A percentile compares a stretch with the other conserved stretches of the same genome.
phyloP scores from a whole-genome alignment of 2,888 invertebrate genomes.

The Hanleya hanleyi region DNA sequence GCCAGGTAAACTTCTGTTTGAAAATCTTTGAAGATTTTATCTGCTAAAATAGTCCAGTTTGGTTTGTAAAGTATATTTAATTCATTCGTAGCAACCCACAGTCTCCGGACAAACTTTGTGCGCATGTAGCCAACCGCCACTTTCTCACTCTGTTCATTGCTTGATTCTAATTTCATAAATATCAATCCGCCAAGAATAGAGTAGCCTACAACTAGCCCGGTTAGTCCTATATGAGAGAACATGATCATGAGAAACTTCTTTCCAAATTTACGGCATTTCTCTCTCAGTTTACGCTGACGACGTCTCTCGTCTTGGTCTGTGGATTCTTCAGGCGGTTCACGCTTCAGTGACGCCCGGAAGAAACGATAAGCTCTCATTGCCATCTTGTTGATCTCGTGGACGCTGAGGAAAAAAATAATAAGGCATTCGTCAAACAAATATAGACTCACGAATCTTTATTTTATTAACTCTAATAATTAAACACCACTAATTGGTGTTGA shows the following conservation, averaged over 20 bases:
- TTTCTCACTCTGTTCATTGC: slow-evolving; percentile 50
- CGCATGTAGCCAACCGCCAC: slow-evolving; percentile 40
- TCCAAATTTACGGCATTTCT: slow-evolving; percentile 29
- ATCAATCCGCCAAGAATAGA: slow-evolving; percentile 93
- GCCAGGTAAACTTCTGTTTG: slow-evolving; percentile 86
- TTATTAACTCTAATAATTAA: too few species aligned
- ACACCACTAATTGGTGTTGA: too few species aligned
- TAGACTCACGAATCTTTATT: too few species aligned
- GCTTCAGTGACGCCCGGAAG: not conserved
- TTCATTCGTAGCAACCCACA: slow-evolving; percentile 92
- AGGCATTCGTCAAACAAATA: too few species aligned
- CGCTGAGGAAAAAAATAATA: too few species aligned
- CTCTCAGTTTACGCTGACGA: not conserved
- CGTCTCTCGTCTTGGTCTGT: not conserved
- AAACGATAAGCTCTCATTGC: slow-evolving; percentile 1
- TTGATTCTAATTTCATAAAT: slow-evolving; percentile 83
- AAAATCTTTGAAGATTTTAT: slow-evolving; percentile 85
- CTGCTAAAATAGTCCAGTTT: slow-evolving; percentile 91
- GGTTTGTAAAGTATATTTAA: slow-evolving; percentile 87
- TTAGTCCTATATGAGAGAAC: slow-evolving; percentile 96
- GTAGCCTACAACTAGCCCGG: slow-evolving; percentile 91
- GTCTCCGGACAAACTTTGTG: slow-evolving; percentile 52
- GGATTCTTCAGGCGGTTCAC: not conserved
- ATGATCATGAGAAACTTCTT: slow-evolving; percentile 88
- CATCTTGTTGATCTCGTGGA: too few species aligned